Evolutionary conservation across 2,797 vertebrate species (phyloP).

Genomic region (Leptoclinus maculatus): DNA sequence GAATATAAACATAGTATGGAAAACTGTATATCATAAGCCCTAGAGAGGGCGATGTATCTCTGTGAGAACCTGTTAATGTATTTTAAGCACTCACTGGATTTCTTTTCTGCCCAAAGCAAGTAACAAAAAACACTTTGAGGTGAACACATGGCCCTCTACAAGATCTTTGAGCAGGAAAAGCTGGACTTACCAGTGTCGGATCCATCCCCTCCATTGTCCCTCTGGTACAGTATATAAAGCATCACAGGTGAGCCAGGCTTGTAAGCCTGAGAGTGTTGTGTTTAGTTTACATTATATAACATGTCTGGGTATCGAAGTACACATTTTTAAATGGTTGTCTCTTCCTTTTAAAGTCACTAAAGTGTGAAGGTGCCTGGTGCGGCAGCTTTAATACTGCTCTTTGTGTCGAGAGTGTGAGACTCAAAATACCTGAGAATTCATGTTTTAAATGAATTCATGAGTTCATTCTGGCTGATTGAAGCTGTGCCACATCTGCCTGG

Average conservation of each 20-base stretch:
- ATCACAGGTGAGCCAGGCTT: conserved; percentile 25
- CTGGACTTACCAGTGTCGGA: neutral
- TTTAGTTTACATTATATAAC: conserved; percentile 28
- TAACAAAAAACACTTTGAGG: neutral
- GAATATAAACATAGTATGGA: neutral
- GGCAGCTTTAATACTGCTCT: conserved; percentile 25
- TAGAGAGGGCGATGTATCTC: neutral
- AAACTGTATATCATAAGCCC: neutral
- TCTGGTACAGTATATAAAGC: conserved; percentile 1
- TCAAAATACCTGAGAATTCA: conserved; percentile 34
- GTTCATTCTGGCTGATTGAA: conserved; percentile 52
- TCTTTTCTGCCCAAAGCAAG: neutral
- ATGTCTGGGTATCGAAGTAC: conserved; percentile 25
- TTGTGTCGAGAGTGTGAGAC: conserved; percentile 22
- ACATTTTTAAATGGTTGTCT: conserved; percentile 38
- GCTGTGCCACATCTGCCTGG: conserved; percentile 26
- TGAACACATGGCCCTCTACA: neutral
- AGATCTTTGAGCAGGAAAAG: neutral
- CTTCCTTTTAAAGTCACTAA: conserved; percentile 42
- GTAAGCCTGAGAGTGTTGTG: neutral
- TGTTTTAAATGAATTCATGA: conserved; percentile 52
- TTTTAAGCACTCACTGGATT: neutral
- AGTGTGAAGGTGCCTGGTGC: conserved; percentile 36
- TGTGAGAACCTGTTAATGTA: neutral
- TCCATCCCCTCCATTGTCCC: neutral